These are phyloP conservation scores for Linnaemya tessellans DNA, from an alignment of 2,888 invertebrate species.

Conservation along the genomic window DNA sequence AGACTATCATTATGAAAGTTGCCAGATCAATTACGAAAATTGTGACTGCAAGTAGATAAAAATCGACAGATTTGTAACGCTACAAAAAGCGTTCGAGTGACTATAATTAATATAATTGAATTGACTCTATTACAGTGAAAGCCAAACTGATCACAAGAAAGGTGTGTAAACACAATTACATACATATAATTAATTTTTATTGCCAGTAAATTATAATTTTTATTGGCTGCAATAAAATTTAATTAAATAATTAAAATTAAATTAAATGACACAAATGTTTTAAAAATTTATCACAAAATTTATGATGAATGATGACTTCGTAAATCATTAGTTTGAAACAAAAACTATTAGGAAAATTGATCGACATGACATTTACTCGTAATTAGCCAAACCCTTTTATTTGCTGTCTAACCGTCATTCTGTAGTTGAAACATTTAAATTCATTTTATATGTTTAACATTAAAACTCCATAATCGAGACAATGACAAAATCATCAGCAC, in stretches of 20 bases:
- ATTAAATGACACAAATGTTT: neutral
- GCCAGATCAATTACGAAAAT: too few species aligned
- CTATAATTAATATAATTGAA: neutral
- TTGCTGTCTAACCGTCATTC: neutral
- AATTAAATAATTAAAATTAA: neutral
- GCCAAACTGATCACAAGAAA: neutral
- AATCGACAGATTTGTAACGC: too few species aligned
- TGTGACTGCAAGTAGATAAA: too few species aligned
- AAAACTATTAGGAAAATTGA: neutral
- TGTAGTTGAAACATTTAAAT: slow-evolving; percentile 22
- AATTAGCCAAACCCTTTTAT: neutral
- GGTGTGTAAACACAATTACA: neutral
- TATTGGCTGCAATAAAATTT: neutral
- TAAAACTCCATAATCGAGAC: slow-evolving; percentile 28
- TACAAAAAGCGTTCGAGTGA: too few species aligned
- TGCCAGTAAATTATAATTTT: neutral
- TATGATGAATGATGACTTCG: slow-evolving; percentile 27
- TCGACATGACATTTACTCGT: slow-evolving; percentile 11
- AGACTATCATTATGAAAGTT: too few species aligned
- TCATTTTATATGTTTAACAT: slow-evolving; percentile 4
- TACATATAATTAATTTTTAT: neutral
- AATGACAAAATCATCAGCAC: slow-evolving; percentile 52
- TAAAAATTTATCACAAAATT: neutral
- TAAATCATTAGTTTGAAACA: slow-evolving; percentile 5
- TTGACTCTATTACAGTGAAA: too few species aligned